Evolutionary conservation across 1,140 invertebrate species (phyloP), one percentile per base, ranked within the genome.

Genomic region (Acarapis woodi): DNA sequence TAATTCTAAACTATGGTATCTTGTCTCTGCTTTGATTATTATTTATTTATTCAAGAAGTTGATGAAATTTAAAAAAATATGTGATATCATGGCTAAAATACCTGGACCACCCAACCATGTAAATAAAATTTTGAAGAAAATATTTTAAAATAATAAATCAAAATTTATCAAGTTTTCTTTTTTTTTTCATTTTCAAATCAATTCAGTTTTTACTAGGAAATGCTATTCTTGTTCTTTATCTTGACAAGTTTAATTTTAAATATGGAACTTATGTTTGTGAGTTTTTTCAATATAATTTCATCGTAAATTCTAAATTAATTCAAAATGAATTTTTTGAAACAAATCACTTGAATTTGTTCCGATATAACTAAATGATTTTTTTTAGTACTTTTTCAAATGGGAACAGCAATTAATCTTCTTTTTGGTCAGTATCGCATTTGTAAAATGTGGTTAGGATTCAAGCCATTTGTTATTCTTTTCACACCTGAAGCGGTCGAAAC

Each of bases 371-470:
- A 5, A 18, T 32, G 8, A 33, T 33, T 39, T 38, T 6, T 14
- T 37, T 12, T 23, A 48, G 46, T 48, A 16, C 39, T 46, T 19
- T 43, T 46, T 32, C 46, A 48, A 32, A 41, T 44, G 30, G 4
- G 42, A 18, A 38, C 36, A 1, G 21, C 24, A 6, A 37, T 35
- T 8, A 30, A 56, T 62, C 58, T 37, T 1, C 45, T 48, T 21
- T 48, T 50, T 44, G 20, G 32, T 26, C 35, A 49, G 29, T 44
- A 57, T 45, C 49, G 49, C 21, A 47, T 48, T 35, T 42, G 44
- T 15, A 46, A 41, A n/a, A 41, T 48, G 25, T 48, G 46, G 46
- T 30, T 45, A 0, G 46, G 46, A 15, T 19, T 46, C 2, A 36
- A 42, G 12, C 47, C 47, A 10, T 36, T 48, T 0, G 43, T 46